These are phyloP conservation scores for Propithecus coquereli DNA, from an alignment of 2,113 vertebrate genomes.

Conservation along the genomic window DNA sequence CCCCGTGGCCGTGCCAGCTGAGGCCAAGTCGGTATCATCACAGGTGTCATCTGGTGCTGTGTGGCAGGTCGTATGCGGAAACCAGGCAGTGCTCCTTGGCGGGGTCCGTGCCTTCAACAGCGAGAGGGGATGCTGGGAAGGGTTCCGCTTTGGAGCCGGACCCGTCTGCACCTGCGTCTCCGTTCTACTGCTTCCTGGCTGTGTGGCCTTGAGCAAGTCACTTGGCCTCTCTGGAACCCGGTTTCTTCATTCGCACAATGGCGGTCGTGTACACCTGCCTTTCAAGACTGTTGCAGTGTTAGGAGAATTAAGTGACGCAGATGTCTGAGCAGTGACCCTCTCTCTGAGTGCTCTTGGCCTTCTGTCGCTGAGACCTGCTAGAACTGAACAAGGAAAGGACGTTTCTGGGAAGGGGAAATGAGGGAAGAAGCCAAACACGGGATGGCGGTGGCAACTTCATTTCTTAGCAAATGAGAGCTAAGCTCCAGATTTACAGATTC, in stretches of 20 bases:
- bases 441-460: slow-evolving; percentile 57
- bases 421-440: not conserved
- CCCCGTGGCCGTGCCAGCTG: accelerated
- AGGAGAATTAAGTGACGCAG: not conserved
- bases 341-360: not conserved
- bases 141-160: not conserved
- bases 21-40: no score
- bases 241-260: not conserved
- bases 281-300: not conserved
- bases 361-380: not conserved
- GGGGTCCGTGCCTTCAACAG: accelerated
- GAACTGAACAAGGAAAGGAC: not conserved
- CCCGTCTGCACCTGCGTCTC: not conserved
- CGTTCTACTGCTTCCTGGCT: not conserved
- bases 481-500: slow-evolving; percentile 80
- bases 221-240: not conserved
- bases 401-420: slow-evolving; percentile 16
- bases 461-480: slow-evolving; percentile 81
- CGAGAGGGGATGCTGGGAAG: accelerated
- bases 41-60: accelerated
- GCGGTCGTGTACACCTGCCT: not conserved
- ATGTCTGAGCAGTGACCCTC: not conserved
- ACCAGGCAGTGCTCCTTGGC: accelerated
- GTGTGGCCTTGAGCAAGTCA: not conserved
- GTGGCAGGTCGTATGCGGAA: accelerated